These are phyloP conservation scores for Colius striatus DNA, from an alignment of 2,113 vertebrate species.

Conservation along the genomic window DNA sequence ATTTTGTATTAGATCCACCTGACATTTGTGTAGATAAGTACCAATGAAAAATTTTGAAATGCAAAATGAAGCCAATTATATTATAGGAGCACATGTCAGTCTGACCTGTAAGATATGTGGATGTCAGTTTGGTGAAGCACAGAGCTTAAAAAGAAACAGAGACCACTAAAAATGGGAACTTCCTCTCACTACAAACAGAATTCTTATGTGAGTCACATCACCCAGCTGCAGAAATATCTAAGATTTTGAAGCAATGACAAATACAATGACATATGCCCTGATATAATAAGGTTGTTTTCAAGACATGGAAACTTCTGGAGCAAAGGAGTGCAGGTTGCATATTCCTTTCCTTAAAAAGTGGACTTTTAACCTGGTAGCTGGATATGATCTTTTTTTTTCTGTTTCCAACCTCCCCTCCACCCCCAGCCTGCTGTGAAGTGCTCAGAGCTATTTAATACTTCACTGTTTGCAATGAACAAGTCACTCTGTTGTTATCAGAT, in stretches of 20 bases:
- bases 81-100: not conserved
- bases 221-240: not conserved
- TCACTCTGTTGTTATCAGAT: not conserved
- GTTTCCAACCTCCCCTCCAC: too few species aligned
- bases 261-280: not conserved
- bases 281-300: not conserved
- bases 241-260: not conserved
- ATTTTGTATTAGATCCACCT: not conserved
- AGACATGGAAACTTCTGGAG: not conserved
- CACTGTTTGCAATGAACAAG: not conserved
- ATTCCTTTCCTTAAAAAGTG: not conserved
- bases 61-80: not conserved
- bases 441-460: not conserved
- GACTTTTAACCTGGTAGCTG: not conserved
- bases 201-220: not conserved
- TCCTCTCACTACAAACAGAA: not conserved
- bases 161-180: not conserved
- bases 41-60: not conserved
- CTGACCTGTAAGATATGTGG: not conserved
- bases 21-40: not conserved
- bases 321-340: not conserved
- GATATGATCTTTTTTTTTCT: not conserved
- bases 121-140: not conserved
- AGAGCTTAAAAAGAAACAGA: not conserved
- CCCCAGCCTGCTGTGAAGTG: not conserved